Conservation (phyloP, 2,797 vertebrate genomes). For the Cynodonichthys magdalenae region DNA sequence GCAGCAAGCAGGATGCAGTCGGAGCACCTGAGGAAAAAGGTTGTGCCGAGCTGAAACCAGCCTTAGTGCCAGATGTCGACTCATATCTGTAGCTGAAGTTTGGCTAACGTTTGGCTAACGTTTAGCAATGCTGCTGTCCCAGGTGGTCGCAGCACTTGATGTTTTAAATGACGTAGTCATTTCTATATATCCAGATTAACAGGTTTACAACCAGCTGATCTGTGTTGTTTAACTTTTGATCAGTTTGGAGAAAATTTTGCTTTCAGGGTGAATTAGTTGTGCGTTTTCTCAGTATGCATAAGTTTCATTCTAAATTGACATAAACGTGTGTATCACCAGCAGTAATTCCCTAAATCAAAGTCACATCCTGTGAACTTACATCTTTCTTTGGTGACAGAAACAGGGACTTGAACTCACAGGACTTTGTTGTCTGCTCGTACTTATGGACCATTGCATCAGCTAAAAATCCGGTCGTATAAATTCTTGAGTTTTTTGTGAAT, state of each 20-base stretch:
- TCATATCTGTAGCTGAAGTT: constrained; percentile 11
- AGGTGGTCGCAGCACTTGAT: constrained; percentile 9
- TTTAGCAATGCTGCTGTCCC: no score
- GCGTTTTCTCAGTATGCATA: neutral
- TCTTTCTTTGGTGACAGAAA: constrained; percentile 32
- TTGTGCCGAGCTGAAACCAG: constrained; percentile 54
- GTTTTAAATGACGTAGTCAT: constrained; percentile 13
- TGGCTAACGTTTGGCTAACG: neutral
- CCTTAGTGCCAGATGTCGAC: constrained; percentile 39
- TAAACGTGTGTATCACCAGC: neutral
- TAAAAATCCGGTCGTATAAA: constrained; percentile 52
- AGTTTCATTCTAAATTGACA: neutral
- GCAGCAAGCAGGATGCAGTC: constrained; percentile 75
- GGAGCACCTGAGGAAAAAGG: constrained; percentile 60
- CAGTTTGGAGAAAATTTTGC: constrained; percentile 1
- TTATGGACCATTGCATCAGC: constrained; percentile 61
- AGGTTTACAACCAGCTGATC: constrained; percentile 8
- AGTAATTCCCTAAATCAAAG: constrained; percentile 19
- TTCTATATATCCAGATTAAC: constrained; percentile 19
- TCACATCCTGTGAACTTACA: neutral
- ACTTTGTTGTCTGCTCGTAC: constrained; percentile 35
- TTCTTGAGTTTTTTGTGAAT: constrained; percentile 46
- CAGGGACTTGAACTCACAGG: constrained; percentile 37
- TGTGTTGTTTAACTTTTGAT: neutral
- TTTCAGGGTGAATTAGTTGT: neutral